A percentile compares a stretch with the other conserved stretches of the same genome.
These are phyloP conservation scores for Acropternis orthonyx DNA, from an alignment of 2,797 vertebrate species.

Conservation along the genomic window DNA sequence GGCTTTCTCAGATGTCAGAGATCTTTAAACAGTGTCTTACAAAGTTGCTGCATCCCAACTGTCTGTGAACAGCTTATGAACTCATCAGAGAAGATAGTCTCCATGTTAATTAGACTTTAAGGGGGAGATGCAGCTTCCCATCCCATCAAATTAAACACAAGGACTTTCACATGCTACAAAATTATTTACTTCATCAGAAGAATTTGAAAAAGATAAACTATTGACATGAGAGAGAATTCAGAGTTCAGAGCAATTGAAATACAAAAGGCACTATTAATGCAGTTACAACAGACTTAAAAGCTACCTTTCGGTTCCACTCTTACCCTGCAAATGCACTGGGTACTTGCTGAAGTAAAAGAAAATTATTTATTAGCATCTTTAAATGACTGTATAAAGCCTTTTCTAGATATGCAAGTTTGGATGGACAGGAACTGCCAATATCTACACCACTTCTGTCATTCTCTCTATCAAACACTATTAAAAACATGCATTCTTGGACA, in stretches of 20 bases:
- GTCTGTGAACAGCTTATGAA: constrained; percentile 94
- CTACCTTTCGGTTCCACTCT: background rate
- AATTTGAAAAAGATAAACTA: constrained; percentile 24
- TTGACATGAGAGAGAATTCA: constrained; percentile 37
- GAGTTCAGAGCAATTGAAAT: background rate
- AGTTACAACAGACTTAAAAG: background rate
- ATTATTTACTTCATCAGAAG: constrained; percentile 58
- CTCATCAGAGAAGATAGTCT: constrained; percentile 90
- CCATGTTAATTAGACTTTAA: constrained; percentile 86
- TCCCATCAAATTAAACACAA: constrained; percentile 80
- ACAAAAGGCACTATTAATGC: background rate
- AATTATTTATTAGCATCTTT: background rate
- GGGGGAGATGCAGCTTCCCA: constrained; percentile 76
- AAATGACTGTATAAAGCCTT: background rate
- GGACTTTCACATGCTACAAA: constrained; percentile 76
- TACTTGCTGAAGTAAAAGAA: background rate
- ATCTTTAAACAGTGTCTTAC: constrained; percentile 98
- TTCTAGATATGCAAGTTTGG: background rate
- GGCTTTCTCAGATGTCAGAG: constrained; percentile 98
- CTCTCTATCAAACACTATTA: background rate
- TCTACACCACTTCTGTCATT: background rate
- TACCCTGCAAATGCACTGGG: background rate
- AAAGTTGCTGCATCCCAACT: constrained; percentile 93
- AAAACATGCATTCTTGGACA: background rate
- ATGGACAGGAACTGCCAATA: background rate